Percentiles rank a stretch among this genome's conserved stretches.
These are phyloP conservation scores for Muscicapa striata DNA, from an alignment of 2,797 vertebrate genomes.

Conservation along the genomic window DNA sequence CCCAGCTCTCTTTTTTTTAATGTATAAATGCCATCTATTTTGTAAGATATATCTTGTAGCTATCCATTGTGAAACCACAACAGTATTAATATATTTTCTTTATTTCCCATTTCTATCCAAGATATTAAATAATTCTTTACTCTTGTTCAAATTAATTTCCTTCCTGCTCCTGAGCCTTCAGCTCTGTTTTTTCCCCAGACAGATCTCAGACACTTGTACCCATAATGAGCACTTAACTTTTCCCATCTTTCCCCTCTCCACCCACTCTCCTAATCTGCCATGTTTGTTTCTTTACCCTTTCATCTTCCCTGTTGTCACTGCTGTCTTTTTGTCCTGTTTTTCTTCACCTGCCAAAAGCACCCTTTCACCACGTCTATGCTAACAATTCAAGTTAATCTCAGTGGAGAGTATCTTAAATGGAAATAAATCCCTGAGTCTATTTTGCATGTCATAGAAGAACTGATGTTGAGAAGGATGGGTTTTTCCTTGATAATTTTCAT, in stretches of 20 bases:
- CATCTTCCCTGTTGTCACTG: background rate
- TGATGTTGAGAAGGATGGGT: background rate
- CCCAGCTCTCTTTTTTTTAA: background rate
- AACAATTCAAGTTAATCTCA: background rate
- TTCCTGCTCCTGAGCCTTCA: background rate
- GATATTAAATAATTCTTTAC: background rate
- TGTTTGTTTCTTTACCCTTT: background rate
- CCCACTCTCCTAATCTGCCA: background rate
- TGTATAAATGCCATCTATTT: background rate
- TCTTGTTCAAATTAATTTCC: background rate
- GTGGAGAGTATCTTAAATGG: background rate
- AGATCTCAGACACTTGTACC: background rate
- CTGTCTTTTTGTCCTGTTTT: background rate
- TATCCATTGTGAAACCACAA: background rate
- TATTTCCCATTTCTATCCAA: background rate
- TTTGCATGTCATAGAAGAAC: background rate
- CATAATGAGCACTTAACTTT: background rate
- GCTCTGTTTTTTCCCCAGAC: background rate
- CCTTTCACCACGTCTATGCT: background rate
- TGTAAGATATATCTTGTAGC: background rate
- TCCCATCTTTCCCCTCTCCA: background rate
- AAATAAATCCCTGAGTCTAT: background rate
- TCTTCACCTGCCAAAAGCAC: background rate
- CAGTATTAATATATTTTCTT: background rate
- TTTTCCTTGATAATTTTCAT: background rate